Evolutionary conservation across 2,888 invertebrate genomes (phyloP), one percentile per base, ranked within the genome.

Genomic region (Ochropleura plecta): DNA sequence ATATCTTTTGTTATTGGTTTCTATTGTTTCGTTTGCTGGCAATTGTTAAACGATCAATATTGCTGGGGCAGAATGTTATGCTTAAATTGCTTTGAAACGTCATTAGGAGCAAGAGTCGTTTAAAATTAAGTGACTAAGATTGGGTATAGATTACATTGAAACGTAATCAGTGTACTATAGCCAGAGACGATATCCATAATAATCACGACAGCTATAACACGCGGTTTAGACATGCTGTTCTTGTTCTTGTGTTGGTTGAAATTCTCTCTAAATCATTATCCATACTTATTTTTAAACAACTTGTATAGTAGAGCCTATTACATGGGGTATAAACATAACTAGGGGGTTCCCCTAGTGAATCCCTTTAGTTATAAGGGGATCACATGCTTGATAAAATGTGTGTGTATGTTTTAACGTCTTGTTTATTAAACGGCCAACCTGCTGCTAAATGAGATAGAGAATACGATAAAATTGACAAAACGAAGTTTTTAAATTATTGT

Each of bases 21-120:
- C 30, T 49, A 62, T 69, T 77, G 70, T 70, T 62, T 70, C 30
- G n/a, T 62, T 44, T 55, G 53, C 53, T 62, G 12, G 42, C 51
- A 53, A 55, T 76, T 76, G 69, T 62, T 70, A 55, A 44, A n/a
- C n/a, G 53, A 77, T 77, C 48, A 62, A 77, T 76, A 76, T 16
- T 60, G 6, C 20, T n/a, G 16, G 10, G 3, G 53, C n/a, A 49
- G 48, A 49, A 18, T 55, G 20, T 40, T 46, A 68, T n/a, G 44
- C 14, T 5, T 14, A 46, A 18, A 40, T 42, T 49, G 44, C 44
- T 44, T n/a, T 44, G 44, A 62, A 44, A 62, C 42, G 18, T 20
- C 18, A 5, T 59, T 59, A 59, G 0, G 18, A 5, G 40, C 16
- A 16, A 59, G 18, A 60, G 42, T 60, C 18, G 60, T 18, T 42